Conservation (phyloP, 2,797 vertebrate genomes). For the Pipistrellus pygmaeus region DNA sequence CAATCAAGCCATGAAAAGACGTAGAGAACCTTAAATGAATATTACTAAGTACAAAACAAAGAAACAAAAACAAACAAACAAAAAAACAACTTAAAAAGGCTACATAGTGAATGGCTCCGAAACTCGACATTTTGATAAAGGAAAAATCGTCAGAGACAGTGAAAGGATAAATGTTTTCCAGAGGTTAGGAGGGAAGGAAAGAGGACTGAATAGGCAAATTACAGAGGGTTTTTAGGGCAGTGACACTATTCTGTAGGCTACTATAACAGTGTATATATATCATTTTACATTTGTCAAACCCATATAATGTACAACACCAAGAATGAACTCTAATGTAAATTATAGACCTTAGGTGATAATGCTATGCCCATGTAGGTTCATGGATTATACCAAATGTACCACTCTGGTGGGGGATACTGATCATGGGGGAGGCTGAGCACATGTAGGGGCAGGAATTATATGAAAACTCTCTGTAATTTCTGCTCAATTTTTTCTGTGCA, state of each 20-base stretch:
- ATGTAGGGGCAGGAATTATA: neutral
- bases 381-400: neutral
- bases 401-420: neutral
- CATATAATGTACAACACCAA: neutral
- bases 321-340: neutral
- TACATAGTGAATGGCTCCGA: neutral
- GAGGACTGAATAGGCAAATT: neutral
- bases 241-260: neutral
- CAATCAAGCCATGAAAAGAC: neutral
- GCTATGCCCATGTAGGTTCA: neutral
- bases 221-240: neutral
- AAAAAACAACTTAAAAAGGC: neutral
- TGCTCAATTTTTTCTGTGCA: neutral
- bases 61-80: too few relatives aligned
- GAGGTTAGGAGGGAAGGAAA: neutral
- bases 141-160: neutral
- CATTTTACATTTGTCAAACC: neutral
- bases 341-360: neutral
- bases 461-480: neutral
- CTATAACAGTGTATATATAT: neutral
- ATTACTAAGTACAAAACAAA: neutral
- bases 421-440: neutral
- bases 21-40: neutral
- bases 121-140: neutral
- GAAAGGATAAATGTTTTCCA: neutral